Percentiles rank a stretch among this genome's conserved stretches.
These are phyloP conservation scores for Oreochromis tanganicae DNA, from an alignment of 2,113 vertebrate genomes.

Conservation along the genomic window DNA sequence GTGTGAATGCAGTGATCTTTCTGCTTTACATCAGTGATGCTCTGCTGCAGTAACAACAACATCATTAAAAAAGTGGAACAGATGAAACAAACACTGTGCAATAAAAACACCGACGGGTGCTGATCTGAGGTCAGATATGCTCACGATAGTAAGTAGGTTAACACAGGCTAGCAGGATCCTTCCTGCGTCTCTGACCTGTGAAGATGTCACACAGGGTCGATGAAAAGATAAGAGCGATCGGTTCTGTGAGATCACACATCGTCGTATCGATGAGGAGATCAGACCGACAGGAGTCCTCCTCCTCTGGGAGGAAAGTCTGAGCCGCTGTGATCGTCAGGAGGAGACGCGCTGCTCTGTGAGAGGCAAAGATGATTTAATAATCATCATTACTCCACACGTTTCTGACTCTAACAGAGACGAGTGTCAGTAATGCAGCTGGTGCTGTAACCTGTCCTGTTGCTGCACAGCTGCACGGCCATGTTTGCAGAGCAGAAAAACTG, in stretches of 20 bases:
- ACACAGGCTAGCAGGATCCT: not conserved
- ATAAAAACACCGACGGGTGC: not conserved
- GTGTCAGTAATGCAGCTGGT: not conserved
- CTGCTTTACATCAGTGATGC: not conserved
- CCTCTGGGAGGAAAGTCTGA: not conserved
- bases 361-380: not conserved
- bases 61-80: not conserved
- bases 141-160: not conserved
- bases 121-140: not conserved
- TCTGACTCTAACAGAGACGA: not conserved
- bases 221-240: not conserved
- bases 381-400: not conserved
- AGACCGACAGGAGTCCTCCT: not conserved
- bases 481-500: not conserved
- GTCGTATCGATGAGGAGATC: not conserved
- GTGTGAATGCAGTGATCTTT: not conserved
- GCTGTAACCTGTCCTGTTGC: not conserved
- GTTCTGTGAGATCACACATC: not conserved
- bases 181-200: not conserved
- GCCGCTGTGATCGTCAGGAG: not conserved
- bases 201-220: not conserved
- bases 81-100: not conserved
- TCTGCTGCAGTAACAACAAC: not conserved
- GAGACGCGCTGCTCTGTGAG: not conserved
- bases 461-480: not conserved